Percentiles rank a stretch among this genome's conserved stretches.
Evolutionary conservation across 2,113 vertebrate genomes (phyloP).

Genomic region (Gymnobelideus leadbeateri): DNA sequence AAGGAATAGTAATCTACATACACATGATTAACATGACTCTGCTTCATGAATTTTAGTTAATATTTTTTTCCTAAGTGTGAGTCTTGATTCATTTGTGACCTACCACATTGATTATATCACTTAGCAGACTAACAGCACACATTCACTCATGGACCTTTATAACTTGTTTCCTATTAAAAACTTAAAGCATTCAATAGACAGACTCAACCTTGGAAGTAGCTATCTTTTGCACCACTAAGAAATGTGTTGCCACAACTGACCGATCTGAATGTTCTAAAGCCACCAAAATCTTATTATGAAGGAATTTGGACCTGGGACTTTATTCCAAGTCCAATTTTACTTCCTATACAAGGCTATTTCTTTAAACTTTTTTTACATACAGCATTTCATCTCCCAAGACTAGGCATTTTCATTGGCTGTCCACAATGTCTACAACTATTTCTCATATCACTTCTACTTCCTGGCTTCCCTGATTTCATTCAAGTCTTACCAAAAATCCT

Average conservation of each 20-base stretch:
- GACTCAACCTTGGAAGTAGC: not conserved
- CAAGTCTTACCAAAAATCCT: not conserved
- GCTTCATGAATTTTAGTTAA: conserved; percentile 8
- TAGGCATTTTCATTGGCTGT: not conserved
- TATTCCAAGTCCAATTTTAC: not conserved
- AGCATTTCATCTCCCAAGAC: not conserved
- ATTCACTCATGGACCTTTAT: not conserved
- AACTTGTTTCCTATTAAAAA: not conserved
- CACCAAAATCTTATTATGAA: not conserved
- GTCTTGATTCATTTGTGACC: not conserved
- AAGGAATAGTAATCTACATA: not conserved
- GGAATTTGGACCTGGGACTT: not conserved
- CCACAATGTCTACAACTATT: not conserved
- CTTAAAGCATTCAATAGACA: not conserved
- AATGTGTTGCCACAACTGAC: not conserved
- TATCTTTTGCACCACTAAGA: not conserved
- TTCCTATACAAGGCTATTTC: not conserved
- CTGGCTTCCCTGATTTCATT: not conserved
- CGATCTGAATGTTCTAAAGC: not conserved
- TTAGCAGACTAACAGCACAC: not conserved
- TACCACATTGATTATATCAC: not conserved
- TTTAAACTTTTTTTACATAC: not conserved
- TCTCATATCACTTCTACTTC: not conserved
- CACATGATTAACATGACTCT: not conserved
- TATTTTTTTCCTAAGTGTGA: not conserved